Base-by-base conservation (phyloP, 2,888 invertebrate genomes). In the Amiota mariae region DNA sequence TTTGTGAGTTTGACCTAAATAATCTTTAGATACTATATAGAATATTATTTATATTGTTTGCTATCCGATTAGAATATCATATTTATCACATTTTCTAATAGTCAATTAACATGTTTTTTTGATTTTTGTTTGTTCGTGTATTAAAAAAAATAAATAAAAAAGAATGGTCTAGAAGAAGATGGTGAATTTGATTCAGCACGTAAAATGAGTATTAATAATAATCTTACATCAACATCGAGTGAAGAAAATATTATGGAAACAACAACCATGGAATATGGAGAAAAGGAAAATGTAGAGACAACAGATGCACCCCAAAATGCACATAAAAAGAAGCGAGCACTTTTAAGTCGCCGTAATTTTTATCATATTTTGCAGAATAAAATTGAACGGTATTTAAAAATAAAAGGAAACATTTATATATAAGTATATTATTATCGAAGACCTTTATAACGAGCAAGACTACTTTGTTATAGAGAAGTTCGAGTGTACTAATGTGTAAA, bases 341-440 rank as follows among this genome's bases (percentile, higher is more conserved):
- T 87, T 18, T 68, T 87, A 1, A 82, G 86, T 8, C 86, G 86
- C 9, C 77, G 68, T 1, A 82, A 81, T 74, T 84, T 88, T 61
- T 88, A 87, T 70, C 79, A 77, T 24, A 86, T 85, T 49, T 66
- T 88, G 3, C 79, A 79, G 71, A 80, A 85, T 64, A 82, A 85
- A 59, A 78, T 88, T 47, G 71, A 78, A 66, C 83, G 84, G 87
- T 85, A 64, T 51, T 59, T 51, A n/a, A 18, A 10, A 57, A 57
- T 11, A 9, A 24, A 24, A 24, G n/a, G n/a, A n/a, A n/a, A n/a
- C n/a, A n/a, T n/a, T n/a, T n/a, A n/a, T n/a, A n/a, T n/a, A n/a
- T n/a, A n/a, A n/a, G n/a, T n/a, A n/a, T n/a, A n/a, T 3, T 24
- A 24, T 24, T 24, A 3, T 24, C 24, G 24, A 3, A 24, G 2